phyloP scores from a whole-genome alignment of 2,113 vertebrate genomes.

The Nipponia nippon region DNA sequence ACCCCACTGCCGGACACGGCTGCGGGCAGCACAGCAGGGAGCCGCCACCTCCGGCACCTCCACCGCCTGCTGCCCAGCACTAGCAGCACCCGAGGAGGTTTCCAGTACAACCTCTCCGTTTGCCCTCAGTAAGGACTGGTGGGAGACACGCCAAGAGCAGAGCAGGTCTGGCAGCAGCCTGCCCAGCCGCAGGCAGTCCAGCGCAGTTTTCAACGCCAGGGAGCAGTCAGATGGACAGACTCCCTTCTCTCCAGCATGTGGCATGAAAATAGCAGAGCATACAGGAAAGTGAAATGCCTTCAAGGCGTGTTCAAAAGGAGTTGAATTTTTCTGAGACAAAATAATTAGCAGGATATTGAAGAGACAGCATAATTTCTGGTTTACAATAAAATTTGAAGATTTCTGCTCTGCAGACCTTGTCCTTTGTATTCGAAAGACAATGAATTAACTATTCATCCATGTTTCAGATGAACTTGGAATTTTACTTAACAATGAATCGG shows the following conservation, averaged over 20 bases:
- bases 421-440: neutral
- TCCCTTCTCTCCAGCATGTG: neutral
- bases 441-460: neutral
- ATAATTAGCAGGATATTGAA: neutral
- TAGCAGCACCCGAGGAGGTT: neutral
- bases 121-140: neutral
- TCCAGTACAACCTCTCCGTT: too few relatives aligned
- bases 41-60: neutral
- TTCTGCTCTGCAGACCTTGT: neutral
- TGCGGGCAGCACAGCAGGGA: fast-evolving
- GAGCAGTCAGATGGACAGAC: neutral
- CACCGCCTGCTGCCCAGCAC: fast-evolving
- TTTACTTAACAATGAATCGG: neutral
- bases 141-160: neutral
- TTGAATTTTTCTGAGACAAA: neutral
- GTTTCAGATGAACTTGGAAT: neutral
- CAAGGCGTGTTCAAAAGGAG: neutral
- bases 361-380: neutral
- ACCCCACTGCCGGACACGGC: fast-evolving
- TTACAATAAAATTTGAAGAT: neutral
- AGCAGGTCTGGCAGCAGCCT: too few relatives aligned
- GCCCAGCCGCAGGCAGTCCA: too few relatives aligned
- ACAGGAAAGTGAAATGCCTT: neutral
- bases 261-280: neutral
- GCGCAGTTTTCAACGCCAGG: fast-evolving